These are phyloP conservation scores for Pao palembangensis DNA, from an alignment of 2,113 vertebrate genomes.

Conservation along the genomic window DNA sequence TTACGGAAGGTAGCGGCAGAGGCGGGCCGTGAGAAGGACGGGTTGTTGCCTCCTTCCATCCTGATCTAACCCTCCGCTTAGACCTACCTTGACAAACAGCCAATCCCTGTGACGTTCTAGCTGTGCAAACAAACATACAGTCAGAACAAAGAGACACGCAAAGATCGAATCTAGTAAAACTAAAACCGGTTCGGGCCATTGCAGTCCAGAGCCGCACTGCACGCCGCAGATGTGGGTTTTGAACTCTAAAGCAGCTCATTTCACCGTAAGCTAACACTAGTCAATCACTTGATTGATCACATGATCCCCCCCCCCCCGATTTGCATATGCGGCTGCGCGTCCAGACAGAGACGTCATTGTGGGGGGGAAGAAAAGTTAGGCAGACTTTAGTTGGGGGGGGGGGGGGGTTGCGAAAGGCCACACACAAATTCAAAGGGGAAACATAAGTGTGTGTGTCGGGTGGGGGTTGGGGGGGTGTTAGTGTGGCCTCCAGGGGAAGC, in stretches of 20 bases:
- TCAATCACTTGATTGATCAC: too few relatives aligned
- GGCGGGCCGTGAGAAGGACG: constrained; percentile 35
- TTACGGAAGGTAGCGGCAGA: not conserved
- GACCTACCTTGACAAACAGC: constrained; percentile 22
- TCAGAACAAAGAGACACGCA: not conserved
- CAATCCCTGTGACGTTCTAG: constrained; percentile 4
- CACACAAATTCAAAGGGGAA: constrained; percentile 24
- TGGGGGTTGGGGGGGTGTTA: constrained; percentile 29
- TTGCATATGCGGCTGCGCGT: constrained; percentile 10
- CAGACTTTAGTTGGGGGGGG: constrained; percentile 17
- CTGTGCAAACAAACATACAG: constrained; percentile 3
- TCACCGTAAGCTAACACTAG: constrained; percentile 15
- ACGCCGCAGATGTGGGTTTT: constrained; percentile 29
- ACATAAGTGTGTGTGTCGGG: constrained; percentile 37
- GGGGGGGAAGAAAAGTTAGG: constrained; percentile 29
- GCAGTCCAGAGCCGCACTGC: constrained; percentile 13
- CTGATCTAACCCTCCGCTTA: constrained; percentile 42
- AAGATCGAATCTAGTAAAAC: constrained; percentile 11
- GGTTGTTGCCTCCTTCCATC: constrained; percentile 42
- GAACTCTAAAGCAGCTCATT: constrained; percentile 20
- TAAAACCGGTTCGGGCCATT: constrained; percentile 46
- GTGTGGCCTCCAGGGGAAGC: constrained; percentile 56
- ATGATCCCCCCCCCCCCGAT: not conserved
- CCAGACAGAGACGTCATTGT: constrained; percentile 58
- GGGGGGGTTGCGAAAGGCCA: not conserved